Evolutionary conservation across 2,113 vertebrate species (phyloP).

Genomic region (Perca flavescens): DNA sequence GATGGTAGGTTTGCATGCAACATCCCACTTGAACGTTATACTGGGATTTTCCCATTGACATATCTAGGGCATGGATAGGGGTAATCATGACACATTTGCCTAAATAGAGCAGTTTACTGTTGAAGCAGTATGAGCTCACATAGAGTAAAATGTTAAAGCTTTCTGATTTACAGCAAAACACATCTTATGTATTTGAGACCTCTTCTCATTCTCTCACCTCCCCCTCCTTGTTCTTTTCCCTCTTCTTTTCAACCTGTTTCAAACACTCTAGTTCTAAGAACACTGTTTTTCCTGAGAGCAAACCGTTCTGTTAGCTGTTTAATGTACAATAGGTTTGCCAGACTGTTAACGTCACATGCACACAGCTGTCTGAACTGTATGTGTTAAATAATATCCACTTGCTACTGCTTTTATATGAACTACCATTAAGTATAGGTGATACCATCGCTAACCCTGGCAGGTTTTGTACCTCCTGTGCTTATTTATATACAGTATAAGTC

Average conservation of each 20-base stretch:
- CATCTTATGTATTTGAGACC: background rate
- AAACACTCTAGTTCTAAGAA: background rate
- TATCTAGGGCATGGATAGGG: background rate
- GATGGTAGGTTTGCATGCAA: conserved; percentile 9
- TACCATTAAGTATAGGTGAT: background rate
- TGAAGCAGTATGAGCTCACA: background rate
- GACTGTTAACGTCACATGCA: background rate
- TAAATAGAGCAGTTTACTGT: background rate
- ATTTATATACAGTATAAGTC: conserved; percentile 4
- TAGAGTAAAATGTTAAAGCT: background rate
- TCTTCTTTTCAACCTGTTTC: no score
- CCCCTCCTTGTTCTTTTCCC: no score
- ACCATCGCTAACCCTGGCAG: background rate
- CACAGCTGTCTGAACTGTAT: background rate
- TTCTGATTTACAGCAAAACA: conserved; percentile 3
- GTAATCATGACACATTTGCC: conserved; percentile 1
- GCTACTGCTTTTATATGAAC: background rate
- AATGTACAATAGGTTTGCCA: background rate
- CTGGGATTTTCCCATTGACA: conserved; percentile 12
- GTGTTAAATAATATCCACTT: background rate
- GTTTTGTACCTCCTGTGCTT: background rate
- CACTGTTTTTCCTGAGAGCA: background rate
- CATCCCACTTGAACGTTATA: conserved; percentile 1
- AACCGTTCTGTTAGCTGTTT: background rate
- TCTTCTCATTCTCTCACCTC: no score